Base-by-base conservation (phyloP, 64 coral and sea anemone genomes). In the Montipora efflorescens region DNA sequence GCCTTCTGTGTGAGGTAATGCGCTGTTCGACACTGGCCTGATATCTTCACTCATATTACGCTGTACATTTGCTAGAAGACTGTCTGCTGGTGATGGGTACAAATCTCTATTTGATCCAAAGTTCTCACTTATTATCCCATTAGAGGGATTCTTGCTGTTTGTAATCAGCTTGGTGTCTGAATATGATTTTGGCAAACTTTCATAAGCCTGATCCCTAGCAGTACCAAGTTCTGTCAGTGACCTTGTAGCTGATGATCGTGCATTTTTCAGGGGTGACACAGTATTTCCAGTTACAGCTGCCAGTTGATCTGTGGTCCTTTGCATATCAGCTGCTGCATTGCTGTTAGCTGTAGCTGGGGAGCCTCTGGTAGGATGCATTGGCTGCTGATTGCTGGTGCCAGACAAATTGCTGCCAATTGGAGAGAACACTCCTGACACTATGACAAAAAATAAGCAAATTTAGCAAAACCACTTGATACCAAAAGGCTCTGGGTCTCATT, bases 351-450 rank as follows among this genome's bases (percentile, higher is more conserved):
- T 18, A 25, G 55, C 58, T 23, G 19, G 52, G 11, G 22, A 0
- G 1, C n/a, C 79, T 43, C 11, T 53, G 13, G 18, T 52, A 16
- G 48, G 53, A 43, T 71, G 66, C 46, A 49, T 44, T 3, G 20
- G 21, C 82, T 49, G 66, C 82, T 72, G 82, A 23, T 18, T 86
- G 45, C 8, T 72, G 3, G 82, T 14, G 8, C 6, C 43, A 6
- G 82, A 48, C 66, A 72, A 9, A 10, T 86, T 86, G 46, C 66
- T 86, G 9, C 82, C 66, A 71, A 86, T 47, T 86, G 82, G 82
- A n/a, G 82, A 86, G 66, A 86, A 72, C 19, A 86, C 47, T 71
- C 82, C 82, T 51, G 59, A 72, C 25, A 66, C 64, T 86, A 28
- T 25, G 3, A 16, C 2, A n/a, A 44, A 69, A 68, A n/a, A 84